Conservation (phyloP, 2,888 invertebrate species). For the Noctua janthina region DNA sequence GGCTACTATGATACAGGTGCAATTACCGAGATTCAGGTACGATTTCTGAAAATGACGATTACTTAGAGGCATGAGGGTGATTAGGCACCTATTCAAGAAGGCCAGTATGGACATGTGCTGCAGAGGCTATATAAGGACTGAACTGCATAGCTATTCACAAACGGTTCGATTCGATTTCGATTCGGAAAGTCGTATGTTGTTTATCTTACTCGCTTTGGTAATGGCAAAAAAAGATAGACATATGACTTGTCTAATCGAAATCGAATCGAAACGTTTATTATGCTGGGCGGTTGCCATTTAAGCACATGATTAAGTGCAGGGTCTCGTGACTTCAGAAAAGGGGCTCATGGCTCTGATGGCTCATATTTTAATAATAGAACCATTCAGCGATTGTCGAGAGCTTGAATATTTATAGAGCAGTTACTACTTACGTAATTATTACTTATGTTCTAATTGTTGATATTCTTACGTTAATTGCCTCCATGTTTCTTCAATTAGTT, state of each 20-base stretch:
- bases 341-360: conserved; percentile 13
- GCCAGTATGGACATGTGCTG: background rate
- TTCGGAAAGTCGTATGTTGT: too few relatives aligned
- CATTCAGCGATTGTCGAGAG: background rate
- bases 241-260: too few relatives aligned
- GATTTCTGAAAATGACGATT: background rate
- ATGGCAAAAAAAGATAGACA: too few relatives aligned
- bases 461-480: conserved; percentile 17
- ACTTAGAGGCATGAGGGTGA: background rate
- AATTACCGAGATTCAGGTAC: background rate
- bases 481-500: conserved; percentile 43
- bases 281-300: conserved; percentile 9
- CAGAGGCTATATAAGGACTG: background rate
- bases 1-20: background rate
- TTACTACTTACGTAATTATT: conserved; percentile 3
- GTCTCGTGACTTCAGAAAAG: background rate
- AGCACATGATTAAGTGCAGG: background rate
- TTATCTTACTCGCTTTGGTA: too few relatives aligned
- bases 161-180: too few relatives aligned
- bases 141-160: background rate
- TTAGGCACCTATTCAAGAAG: background rate
- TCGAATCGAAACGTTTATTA: too few relatives aligned
- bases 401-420: background rate
- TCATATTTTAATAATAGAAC: conserved; percentile 15
- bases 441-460: conserved; percentile 21